Percentiles rank a stretch among this genome's conserved stretches.
phyloP scores from a whole-genome alignment of 2,797 vertebrate genomes.

The Eutrigla gurnardus region DNA sequence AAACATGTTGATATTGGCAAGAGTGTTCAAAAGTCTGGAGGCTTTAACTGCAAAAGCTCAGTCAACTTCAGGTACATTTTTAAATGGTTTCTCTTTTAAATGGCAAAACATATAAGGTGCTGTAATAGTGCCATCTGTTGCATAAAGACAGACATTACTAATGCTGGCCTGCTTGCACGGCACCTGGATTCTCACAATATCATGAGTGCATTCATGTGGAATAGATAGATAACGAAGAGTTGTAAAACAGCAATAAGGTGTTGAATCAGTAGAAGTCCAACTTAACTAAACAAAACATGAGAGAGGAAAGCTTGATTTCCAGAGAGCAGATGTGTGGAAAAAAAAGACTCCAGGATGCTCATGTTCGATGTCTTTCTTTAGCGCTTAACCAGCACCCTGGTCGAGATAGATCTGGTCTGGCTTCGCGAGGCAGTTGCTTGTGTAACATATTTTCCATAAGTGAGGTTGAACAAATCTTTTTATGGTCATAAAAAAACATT shows the following conservation, averaged over 20 bases:
- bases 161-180: too few species aligned
- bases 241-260: not conserved
- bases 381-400: too few species aligned
- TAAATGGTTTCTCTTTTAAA: too few species aligned
- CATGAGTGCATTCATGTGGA: not conserved
- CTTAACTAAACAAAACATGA: not conserved
- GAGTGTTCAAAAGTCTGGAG: not conserved
- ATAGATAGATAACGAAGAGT: not conserved
- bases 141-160: constrained; percentile 16
- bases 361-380: too few species aligned
- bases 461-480: too few species aligned
- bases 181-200: too few species aligned
- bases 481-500: too few species aligned
- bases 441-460: too few species aligned
- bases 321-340: not conserved
- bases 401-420: too few species aligned
- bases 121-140: constrained; percentile 53
- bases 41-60: not conserved
- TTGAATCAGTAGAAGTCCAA: not conserved
- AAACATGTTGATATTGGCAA: not conserved
- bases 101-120: not conserved
- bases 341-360: too few species aligned
- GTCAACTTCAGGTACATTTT: not conserved
- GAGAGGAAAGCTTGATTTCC: not conserved
- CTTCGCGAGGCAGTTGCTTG: too few species aligned